Evolutionary conservation across 2,113 vertebrate genomes (phyloP), one percentile per base, ranked within the genome.

Genomic region (Peromyscus maniculatus): DNA sequence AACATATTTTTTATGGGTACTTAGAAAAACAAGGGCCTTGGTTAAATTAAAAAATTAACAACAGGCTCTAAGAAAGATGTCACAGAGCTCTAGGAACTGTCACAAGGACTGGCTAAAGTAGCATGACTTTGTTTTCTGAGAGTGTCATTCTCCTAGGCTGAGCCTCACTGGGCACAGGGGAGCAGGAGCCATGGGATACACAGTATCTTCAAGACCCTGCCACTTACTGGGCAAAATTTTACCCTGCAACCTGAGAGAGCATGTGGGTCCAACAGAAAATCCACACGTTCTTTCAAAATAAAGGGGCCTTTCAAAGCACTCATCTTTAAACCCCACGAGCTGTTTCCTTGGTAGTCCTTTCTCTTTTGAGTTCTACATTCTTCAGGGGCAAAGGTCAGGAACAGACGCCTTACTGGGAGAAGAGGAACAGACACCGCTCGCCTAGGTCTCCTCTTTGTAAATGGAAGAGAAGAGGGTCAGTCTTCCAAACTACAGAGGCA

Each of bases 1-100:
- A 96, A 91, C 31, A 86, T 22, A 82, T 8, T 82, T 96, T 96
- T 69, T 31, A 86, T 15, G 26, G 33, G 55, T 7, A 43, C 22
- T 94, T 83, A 91, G 74, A 72, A 96, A 94, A 49, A 59, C 0
- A 1, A 1, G 21, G 64, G 46, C 39, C 49, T 91, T 36, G 36
- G 28, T 79, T 90, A 89, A 2, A 95, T 7, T 89, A 94, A 91
- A 55, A 92, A 67, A 64, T 84, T 31, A 69, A 88, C 94, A 91
- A 82, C 0, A 5, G 84, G 91, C 84, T 46, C 52, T 31, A 87
- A 78, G 77, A 33, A 89, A 87, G 24, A 78, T 16, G 17, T 78
- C 64, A 91, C 26, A 79, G 72, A 74, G 36, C 91, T 52, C 43
- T 24, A 82, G 72, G 75, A 57, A 80, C 78, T 49, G 24, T 78